phyloP scores from a whole-genome alignment of 2,113 vertebrate genomes.

The Campylorhamphus procurvoides region DNA sequence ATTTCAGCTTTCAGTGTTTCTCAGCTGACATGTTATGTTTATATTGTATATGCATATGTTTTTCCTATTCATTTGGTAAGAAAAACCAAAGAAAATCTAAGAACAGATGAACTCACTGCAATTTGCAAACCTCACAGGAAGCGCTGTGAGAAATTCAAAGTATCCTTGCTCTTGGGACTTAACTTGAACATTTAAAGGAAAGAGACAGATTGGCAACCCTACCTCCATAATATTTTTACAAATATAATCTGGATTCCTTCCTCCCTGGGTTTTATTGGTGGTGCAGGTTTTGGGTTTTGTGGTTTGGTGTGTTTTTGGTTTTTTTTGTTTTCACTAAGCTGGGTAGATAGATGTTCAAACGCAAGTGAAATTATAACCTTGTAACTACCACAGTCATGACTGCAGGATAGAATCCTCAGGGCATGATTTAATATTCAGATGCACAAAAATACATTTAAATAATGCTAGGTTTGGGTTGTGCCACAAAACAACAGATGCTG shows the following conservation, averaged over 20 bases:
- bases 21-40: background rate
- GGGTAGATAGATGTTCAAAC: background rate
- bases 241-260: background rate
- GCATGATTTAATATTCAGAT: background rate
- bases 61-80: background rate
- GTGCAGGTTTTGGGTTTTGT: background rate
- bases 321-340: background rate
- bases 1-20: background rate
- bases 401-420: background rate
- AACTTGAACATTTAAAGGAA: background rate
- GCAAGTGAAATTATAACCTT: background rate
- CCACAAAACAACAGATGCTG: slow-evolving; percentile 14
- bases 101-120: background rate
- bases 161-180: background rate
- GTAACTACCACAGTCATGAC: background rate
- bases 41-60: background rate
- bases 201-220: background rate
- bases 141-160: background rate
- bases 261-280: background rate
- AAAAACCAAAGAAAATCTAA: background rate
- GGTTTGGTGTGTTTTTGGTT: no score
- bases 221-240: background rate
- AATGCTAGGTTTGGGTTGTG: background rate
- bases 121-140: background rate
- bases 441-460: background rate